phyloP scores from a whole-genome alignment of 2,797 vertebrate genomes.

The Brachyrhaphis roseni region DNA sequence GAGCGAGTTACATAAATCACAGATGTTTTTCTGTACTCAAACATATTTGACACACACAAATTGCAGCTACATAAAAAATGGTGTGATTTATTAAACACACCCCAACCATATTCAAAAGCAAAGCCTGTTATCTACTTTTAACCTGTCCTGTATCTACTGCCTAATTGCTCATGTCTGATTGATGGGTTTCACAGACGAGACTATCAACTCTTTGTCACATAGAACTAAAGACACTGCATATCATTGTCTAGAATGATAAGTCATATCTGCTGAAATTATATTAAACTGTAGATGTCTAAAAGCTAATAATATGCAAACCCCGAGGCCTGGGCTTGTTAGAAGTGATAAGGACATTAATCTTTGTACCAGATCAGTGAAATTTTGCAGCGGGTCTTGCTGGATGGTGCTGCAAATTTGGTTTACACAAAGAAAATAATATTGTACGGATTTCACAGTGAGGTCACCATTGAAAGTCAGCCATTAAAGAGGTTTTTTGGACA shows the following conservation, averaged over 20 bases:
- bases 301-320: constrained; percentile 68
- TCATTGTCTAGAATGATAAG: constrained; percentile 50
- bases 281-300: constrained; percentile 61
- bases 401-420: constrained; percentile 39
- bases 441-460: constrained; percentile 43
- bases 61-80: constrained; percentile 19
- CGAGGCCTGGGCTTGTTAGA: constrained; percentile 55
- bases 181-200: constrained; percentile 44
- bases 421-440: constrained; percentile 15
- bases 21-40: constrained; percentile 13
- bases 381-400: constrained; percentile 43
- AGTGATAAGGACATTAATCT: constrained; percentile 69
- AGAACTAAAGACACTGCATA: constrained; percentile 38
- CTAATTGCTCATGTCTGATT: constrained; percentile 56
- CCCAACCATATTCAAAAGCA: constrained; percentile 16
- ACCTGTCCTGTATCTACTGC: constrained; percentile 31
- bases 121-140: constrained; percentile 25
- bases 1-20: constrained; percentile 31
- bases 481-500: constrained; percentile 42
- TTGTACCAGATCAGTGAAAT: constrained; percentile 58
- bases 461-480: constrained; percentile 52
- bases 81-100: constrained; percentile 30
- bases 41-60: constrained; percentile 20
- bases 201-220: constrained; percentile 31
- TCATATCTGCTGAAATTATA: constrained; percentile 55